Evolutionary conservation across 92 coral and sea anemone species (phyloP), one percentile per base, ranked within the genome.

Genomic region (Heliopora coerulea): DNA sequence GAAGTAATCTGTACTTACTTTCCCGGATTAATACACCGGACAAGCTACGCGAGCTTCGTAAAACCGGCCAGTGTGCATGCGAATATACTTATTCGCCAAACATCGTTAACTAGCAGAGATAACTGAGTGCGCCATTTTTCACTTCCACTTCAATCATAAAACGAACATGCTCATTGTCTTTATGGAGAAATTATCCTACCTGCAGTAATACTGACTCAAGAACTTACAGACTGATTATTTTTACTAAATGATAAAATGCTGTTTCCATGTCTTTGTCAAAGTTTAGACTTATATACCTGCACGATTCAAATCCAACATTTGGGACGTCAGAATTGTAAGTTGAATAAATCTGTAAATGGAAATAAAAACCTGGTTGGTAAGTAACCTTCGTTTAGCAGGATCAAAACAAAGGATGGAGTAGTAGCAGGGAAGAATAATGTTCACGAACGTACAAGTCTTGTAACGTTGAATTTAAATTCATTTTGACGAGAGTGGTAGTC

Each of bases 331-430:
- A 0, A 27, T 37, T 17, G 32, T 63, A 63, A 4, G 48, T 31
- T 18, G 70, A 63, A 34, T 37, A 34, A 13, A 63, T 63, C 70
- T 63, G 32, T 7, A 63, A 63, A 63, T 7, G 52, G 28, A 28
- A 17, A 39, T 19, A n/a, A n/a, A 34, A 34, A 19, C 9, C 2
- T 35, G 18, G 35, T 19, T 13, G 33, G 67, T 61, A 30, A 1
- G 44, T 1, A 9, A 15, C 39, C 18, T 39, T 10, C 23, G 3
- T 1, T 12, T 0, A 30, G 13, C 1, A 17, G 6, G 3, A 29
- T 12, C 39, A 28, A 8, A 59, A 28, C 11, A 28, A 29, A 28
- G 11, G 42, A 11, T 11, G 42, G 42, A 37, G 6, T 37, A 37
- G 11, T 37, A 37, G 11, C 42, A 37, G 4, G 42, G 6, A 17